Evolutionary conservation across 1,140 invertebrate species (phyloP).

Genomic region (Hesperophylax magnus): DNA sequence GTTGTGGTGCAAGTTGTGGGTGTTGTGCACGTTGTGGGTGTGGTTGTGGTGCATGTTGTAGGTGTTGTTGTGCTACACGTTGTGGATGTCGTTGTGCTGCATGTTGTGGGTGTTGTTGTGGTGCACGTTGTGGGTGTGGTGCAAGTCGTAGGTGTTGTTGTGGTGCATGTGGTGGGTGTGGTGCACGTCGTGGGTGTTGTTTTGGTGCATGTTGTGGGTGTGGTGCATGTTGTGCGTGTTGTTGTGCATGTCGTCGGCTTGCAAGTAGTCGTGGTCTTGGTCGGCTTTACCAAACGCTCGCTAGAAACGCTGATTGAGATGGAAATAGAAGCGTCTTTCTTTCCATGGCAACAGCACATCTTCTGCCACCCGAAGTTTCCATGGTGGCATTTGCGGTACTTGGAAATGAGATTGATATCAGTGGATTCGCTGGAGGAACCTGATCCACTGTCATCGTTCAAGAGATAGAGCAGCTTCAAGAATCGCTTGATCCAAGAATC

Average conservation of each 20-base stretch:
- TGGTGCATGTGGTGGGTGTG: no score
- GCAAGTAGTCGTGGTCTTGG: neutral
- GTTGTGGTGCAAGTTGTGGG: no score
- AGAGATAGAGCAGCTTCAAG: conserved; percentile 40
- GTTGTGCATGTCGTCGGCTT: neutral
- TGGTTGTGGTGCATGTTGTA: no score
- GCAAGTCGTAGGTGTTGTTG: no score
- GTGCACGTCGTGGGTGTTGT: neutral
- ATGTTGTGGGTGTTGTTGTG: no score
- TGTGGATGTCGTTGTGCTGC: no score
- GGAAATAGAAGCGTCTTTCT: neutral
- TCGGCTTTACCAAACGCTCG: conserved; percentile 3
- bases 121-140: no score
- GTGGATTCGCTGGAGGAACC: neutral
- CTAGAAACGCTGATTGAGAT: conserved; percentile 13
- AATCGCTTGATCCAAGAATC: conserved; percentile 44
- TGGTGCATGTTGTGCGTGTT: neutral
- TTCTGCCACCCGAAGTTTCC: conserved; percentile 45
- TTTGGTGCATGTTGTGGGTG: conserved; percentile 12
- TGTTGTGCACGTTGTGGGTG: no score
- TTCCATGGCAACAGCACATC: conserved; percentile 22
- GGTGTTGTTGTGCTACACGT: no score
- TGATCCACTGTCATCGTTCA: conserved; percentile 34
- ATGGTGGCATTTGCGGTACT: conserved; percentile 34
- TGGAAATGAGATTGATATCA: conserved; percentile 1